Evolutionary conservation across 2,113 vertebrate genomes (phyloP), one percentile per base, ranked within the genome.

Genomic region (Aegotheles bennettii): DNA sequence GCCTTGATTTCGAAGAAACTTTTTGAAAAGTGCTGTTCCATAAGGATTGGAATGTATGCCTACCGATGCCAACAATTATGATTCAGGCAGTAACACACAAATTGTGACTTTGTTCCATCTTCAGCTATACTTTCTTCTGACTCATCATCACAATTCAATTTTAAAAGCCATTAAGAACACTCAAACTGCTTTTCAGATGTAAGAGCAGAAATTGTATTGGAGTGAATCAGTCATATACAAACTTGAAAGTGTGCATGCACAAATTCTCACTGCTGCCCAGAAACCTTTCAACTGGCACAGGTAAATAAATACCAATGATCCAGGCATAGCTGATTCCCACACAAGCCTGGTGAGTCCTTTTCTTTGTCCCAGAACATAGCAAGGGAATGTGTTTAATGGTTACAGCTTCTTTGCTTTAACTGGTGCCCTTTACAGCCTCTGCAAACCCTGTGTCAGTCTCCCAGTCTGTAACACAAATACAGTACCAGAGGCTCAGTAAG

Each of bases 101-200:
- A 84, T 65, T 60, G 75, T 87, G 87, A 95, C 71, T 94, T 69
- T 85, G 85, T 96, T 95, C 93, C 76, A 84, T 95, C 91, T 83
- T 89, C 85, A 88, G 85, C 90, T 96, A 75, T 91, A 81, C 93
- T 95, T 91, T 95, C 87, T 88, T 95, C 93, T 96, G 96, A 96
- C 79, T 97, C 90, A 96, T 95, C 95, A 90, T 73, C 93, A 90
- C 90, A 96, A 91, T 85, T 96, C 91, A 84, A 88, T 95, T 95
- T 92, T 94, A 83, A 96, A 96, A 96, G 90, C 93, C 91, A 95
- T 95, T 92, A 96, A 84, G 93, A 88, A 88, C 68, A 84, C 64
- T 90, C 90, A 92, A 40, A 89, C 68, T 94, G 76, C 81, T 93
- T 94, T 89, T 69, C 93, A 90, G 84, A 87, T 75, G 68, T 16